Conservation (phyloP, 2,888 invertebrate genomes). For the Cosmia trapezina region DNA sequence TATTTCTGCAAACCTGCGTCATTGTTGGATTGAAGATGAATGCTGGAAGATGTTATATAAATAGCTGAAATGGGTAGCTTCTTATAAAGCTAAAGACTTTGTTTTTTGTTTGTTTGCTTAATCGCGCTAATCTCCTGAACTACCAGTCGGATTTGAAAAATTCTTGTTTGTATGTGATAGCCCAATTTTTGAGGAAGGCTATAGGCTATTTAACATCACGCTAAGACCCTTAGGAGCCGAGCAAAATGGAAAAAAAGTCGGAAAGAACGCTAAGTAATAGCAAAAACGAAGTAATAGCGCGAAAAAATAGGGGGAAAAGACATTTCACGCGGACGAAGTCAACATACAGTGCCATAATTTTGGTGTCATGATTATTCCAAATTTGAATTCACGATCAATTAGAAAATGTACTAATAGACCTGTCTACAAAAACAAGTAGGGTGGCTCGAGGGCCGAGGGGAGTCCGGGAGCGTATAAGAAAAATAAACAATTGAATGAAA, state of each 20-base stretch:
- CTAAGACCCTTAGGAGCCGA: too few species aligned
- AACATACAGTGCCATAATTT: neutral
- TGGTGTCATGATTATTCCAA: neutral
- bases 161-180: too few species aligned
- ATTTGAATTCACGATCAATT: neutral
- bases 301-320: too few species aligned
- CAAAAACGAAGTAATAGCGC: too few species aligned
- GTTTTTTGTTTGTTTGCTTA: too few species aligned
- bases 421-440: neutral
- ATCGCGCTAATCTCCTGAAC: too few species aligned
- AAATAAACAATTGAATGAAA: constrained; percentile 8
- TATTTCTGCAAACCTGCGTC: constrained; percentile 29
- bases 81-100: too few species aligned
- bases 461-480: neutral
- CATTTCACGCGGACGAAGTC: neutral
- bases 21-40: constrained; percentile 20
- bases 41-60: constrained; percentile 23
- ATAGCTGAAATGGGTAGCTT: neutral
- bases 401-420: neutral
- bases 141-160: too few species aligned
- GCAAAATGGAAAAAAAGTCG: too few species aligned
- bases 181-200: too few species aligned
- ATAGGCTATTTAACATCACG: too few species aligned
- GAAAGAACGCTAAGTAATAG: too few species aligned
- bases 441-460: neutral